Evolutionary conservation across 1,140 invertebrate genomes (phyloP), one percentile per base, ranked within the genome.

Genomic region (Drosophila setifemur): DNA sequence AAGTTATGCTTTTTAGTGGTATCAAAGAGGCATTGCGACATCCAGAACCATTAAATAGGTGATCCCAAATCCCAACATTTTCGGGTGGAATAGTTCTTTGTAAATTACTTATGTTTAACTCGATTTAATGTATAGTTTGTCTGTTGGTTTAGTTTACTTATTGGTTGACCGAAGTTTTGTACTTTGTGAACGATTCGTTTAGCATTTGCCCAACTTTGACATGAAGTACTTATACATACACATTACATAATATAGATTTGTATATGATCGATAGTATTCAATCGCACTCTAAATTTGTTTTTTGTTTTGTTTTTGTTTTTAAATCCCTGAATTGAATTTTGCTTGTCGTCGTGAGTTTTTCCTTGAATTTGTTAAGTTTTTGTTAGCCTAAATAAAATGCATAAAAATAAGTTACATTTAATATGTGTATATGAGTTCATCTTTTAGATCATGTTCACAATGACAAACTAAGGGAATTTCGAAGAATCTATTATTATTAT

Each of bases 311-410:
- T 64, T 58, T 39, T 57, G 33, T 43, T 37, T 71, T 58, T 81
- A 89, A 86, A 89, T 89, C 88, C 88, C 88, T 89, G 88, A 89
- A 89, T 85, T 45, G 37, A 86, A 88, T 89, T 89, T 89, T 89
- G 88, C 76, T 86, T 83, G 58, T 88, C 43, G 54, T 81, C 61
- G 58, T 86, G 81, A 69, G 60, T 74, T 66, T n/a, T 49, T 60
- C 47, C 12, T 76, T 73, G 47, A 67, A 60, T 75, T 81, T 61
- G 53, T 85, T 85, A 54, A 26, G 55, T 75, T 73, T 67, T 58
- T 69, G 70, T 76, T 87, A 86, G 72, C 81, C 82, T 86, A 86
- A 81, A 87, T 85, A 85, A 86, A 76, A 86, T 86, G 66, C 81
- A 86, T 86, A 81, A 86, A 86, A 86, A 86, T 86, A 87, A 67